A percentile compares a stretch with the other conserved stretches of the same genome.
Evolutionary conservation across 2,113 vertebrate genomes (phyloP).

Genomic region (Cryptomyrus ogoouensis): DNA sequence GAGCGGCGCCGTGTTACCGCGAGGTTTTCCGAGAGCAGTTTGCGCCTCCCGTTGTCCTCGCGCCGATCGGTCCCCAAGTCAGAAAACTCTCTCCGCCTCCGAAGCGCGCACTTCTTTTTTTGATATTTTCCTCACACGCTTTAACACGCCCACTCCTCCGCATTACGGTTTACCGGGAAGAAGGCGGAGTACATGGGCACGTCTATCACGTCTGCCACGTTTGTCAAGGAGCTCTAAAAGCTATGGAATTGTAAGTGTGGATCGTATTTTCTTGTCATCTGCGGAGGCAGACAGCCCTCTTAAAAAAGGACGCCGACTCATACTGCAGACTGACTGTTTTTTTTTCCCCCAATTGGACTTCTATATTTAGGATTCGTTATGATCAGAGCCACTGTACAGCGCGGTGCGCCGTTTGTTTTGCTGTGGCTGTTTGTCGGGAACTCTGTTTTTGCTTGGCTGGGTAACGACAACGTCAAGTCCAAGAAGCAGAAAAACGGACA

Average conservation of each 20-base stretch:
- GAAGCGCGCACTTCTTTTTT: not conserved
- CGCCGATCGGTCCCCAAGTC: not conserved
- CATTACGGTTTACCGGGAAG: not conserved
- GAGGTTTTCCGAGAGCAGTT: not conserved
- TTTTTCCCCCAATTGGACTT: not conserved
- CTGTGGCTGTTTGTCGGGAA: constrained; percentile 44
- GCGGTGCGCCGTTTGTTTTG: constrained; percentile 33
- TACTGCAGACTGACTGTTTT: not conserved
- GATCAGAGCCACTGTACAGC: constrained; percentile 41
- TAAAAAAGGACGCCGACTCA: not conserved
- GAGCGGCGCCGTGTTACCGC: not conserved
- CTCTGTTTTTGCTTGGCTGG: constrained; percentile 55
- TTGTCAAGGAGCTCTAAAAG: not conserved
- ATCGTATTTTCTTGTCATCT: not conserved
- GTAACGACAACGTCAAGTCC: constrained; percentile 31
- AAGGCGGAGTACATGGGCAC: not conserved
- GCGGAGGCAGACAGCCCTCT: not conserved
- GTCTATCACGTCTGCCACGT: not conserved
- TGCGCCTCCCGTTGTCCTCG: not conserved
- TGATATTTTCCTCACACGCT: not conserved
- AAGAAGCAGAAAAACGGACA: constrained; percentile 32
- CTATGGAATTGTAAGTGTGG: not conserved
- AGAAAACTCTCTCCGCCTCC: not conserved
- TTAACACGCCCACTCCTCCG: not conserved
- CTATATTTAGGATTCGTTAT: constrained; percentile 29